Base-by-base conservation (phyloP, 1,140 invertebrate genomes). In the Oedothorax gibbosus region DNA sequence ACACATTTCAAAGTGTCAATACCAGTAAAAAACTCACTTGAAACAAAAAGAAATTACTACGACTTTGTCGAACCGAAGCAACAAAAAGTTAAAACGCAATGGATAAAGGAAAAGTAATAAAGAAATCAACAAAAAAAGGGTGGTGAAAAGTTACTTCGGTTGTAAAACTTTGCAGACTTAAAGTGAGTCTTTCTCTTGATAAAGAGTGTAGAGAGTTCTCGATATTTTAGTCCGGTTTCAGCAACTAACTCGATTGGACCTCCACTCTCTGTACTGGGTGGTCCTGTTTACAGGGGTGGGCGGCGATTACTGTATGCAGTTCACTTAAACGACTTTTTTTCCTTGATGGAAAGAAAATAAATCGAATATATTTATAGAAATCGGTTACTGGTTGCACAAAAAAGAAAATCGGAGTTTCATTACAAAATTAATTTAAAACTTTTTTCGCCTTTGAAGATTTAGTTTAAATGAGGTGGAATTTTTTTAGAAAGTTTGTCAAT, bases 181-280 rank as follows among this genome's bases (percentile, higher is more conserved):
- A 77, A 77, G 75, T 77, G 75, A 77, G 57, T 77, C 75, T 64
- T 64, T 77, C 75, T 77, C 57, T 77, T 77, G 75, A 77, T 64
- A 77, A 77, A 77, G 75, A 65, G 75, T 21, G 60, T 60, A 62
- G 60, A 35, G 65, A 77, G 60, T 20, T 51, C 35, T 50, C 75
- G 75, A 77, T 77, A 77, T 77, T 77, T 77, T 77, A 64, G 60
- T 64, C 49, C 60, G 51, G 49, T 77, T 77, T 20, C 53, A 64
- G 14, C 7, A 20, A 64, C 20, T 75, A 75, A 75, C 72, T 75
- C 72, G 54, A 75, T 75, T 75, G 72, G 57, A 75, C 54, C 53
- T 75, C 35, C 35, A 75, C 54, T 75, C 21, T 56, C 20, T 57
- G 14, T 71, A 71, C 69, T 51, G 69, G 57, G 57, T 49, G 18